Percentiles rank a stretch among this genome's conserved stretches.
Conservation (phyloP, 2,797 vertebrate genomes). For the Nannoperca australis region DNA sequence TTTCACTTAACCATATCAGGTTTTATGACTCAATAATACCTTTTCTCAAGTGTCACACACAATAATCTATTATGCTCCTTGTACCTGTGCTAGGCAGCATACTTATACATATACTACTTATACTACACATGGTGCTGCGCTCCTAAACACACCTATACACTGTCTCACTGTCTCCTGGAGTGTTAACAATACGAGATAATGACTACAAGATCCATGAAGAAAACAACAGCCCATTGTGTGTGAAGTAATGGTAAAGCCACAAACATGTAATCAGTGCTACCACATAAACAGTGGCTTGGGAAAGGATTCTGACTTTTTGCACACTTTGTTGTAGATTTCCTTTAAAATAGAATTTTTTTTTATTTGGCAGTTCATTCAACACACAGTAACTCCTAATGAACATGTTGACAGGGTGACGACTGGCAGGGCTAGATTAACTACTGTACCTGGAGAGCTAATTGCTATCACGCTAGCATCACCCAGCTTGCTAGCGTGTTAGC, state of each 20-base stretch:
- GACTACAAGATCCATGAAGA: background rate
- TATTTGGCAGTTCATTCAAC: background rate
- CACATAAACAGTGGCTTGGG: background rate
- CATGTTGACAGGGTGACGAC: too few species aligned
- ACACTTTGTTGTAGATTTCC: background rate
- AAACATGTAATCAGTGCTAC: background rate
- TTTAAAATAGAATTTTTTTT: background rate
- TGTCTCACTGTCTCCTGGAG: background rate
- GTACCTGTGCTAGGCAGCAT: background rate
- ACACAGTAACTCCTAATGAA: background rate
- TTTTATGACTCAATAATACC: constrained; percentile 56
- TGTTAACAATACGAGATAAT: background rate
- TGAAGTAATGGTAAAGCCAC: background rate
- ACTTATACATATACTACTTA: too few species aligned
- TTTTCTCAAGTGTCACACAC: constrained; percentile 37
- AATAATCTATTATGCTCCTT: constrained; percentile 8
- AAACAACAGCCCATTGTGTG: background rate
- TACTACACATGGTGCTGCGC: background rate
- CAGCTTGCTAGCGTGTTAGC: too few species aligned
- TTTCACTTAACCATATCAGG: constrained; percentile 60
- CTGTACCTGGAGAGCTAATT: too few species aligned
- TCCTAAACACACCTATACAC: constrained; percentile 3
- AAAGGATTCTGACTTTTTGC: background rate
- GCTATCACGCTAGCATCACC: too few species aligned
- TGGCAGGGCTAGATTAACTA: too few species aligned